phyloP scores from a whole-genome alignment of 1,140 invertebrate genomes.

The Palaemon carinicauda region DNA sequence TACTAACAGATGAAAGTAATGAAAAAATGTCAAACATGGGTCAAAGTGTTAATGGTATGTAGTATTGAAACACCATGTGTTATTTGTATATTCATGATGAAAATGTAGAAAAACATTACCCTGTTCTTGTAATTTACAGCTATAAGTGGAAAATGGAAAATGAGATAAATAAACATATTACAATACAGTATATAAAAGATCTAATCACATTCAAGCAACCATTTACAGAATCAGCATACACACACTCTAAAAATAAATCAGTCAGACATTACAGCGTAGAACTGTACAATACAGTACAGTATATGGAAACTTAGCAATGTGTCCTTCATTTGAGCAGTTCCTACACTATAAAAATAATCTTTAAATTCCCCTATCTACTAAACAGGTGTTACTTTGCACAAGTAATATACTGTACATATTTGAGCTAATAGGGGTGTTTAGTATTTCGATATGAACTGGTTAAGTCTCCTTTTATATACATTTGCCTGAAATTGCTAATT shows the following conservation, averaged over 20 bases:
- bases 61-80: too few species aligned
- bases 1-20: too few species aligned
- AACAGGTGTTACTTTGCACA: conserved; percentile 36
- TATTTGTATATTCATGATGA: too few species aligned
- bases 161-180: too few species aligned
- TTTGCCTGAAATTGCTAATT: neutral
- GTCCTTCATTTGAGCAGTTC: conserved; percentile 14
- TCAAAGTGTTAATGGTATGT: too few species aligned
- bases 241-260: neutral
- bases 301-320: conserved; percentile 3
- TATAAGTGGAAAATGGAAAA: too few species aligned
- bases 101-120: too few species aligned
- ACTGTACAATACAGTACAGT: too few species aligned
- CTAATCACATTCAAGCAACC: conserved; percentile 12
- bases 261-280: neutral
- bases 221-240: conserved; percentile 4
- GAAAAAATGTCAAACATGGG: too few species aligned
- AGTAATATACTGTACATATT: conserved; percentile 11
- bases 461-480: neutral
- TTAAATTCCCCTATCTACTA: conserved; percentile 11
- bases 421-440: conserved; percentile 42
- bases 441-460: neutral
- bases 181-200: neutral
- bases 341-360: conserved; percentile 17
- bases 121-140: too few species aligned